Evolutionary conservation across 2,797 vertebrate species (phyloP).

Genomic region (Danio tinwini): DNA sequence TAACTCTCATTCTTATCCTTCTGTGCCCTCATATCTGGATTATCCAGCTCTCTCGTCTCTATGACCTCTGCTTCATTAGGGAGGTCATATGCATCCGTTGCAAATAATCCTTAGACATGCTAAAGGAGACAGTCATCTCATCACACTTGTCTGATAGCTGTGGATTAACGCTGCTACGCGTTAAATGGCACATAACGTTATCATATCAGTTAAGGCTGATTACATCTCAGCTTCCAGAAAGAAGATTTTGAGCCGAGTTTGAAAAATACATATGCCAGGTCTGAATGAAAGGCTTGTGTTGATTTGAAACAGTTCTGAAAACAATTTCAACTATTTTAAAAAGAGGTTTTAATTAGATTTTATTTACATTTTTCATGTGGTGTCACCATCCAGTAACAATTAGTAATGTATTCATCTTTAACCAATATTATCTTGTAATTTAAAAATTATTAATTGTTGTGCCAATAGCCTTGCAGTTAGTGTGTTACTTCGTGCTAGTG

Average conservation of each 20-base stretch:
- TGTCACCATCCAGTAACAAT: neutral
- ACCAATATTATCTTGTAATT: neutral
- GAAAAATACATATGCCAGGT: neutral
- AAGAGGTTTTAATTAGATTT: neutral
- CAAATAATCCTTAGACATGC: slow-evolving; percentile 27
- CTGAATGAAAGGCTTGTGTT: neutral
- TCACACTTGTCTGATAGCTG: slow-evolving; percentile 6
- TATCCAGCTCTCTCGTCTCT: slow-evolving; percentile 11
- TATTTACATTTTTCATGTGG: neutral
- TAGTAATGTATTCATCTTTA: neutral
- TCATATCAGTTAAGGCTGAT: slow-evolving; percentile 19
- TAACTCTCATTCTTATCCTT: slow-evolving; percentile 27
- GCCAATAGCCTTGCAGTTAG: no score
- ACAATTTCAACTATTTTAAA: neutral
- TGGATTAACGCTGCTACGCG: slow-evolving; percentile 4
- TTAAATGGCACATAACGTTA: neutral
- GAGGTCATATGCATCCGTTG: neutral
- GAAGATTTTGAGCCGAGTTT: neutral
- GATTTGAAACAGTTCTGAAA: neutral
- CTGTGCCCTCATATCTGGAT: slow-evolving; percentile 32
- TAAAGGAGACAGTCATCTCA: slow-evolving; percentile 28
- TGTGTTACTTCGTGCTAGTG: no score
- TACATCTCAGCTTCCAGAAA: slow-evolving; percentile 7
- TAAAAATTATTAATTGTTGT: no score
- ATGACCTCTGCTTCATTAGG: slow-evolving; percentile 14